Conservation (phyloP, 2,888 invertebrate species). For the Drosophila silvestris region DNA sequence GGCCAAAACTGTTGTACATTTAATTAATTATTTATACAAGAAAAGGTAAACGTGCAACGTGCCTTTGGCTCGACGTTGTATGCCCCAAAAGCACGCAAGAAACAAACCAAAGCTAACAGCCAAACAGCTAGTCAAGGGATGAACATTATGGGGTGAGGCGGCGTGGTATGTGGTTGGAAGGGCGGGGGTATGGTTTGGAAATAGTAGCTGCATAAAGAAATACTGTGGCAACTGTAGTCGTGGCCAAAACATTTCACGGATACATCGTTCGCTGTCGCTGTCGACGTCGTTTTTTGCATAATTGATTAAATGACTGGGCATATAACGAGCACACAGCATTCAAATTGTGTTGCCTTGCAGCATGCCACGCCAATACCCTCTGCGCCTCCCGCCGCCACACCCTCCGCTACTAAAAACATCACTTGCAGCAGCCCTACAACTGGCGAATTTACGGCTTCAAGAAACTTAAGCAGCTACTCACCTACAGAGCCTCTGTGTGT, state of each 20-base stretch:
- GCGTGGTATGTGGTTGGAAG: background rate
- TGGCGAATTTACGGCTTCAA: constrained; percentile 66
- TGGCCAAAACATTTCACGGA: constrained; percentile 76
- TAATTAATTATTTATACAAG: constrained; percentile 80
- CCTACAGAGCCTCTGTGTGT: constrained; percentile 9
- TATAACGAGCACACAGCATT: constrained; percentile 66
- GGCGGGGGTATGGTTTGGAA: background rate
- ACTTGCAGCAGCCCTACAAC: constrained; percentile 43
- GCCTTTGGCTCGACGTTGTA: constrained; percentile 23
- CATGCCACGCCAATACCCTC: constrained; percentile 3
- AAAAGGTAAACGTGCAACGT: constrained; percentile 77
- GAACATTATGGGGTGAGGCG: background rate
- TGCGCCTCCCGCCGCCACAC: too few species aligned
- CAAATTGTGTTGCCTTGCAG: constrained; percentile 52
- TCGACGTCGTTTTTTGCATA: constrained; percentile 81
- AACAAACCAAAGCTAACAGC: constrained; percentile 44
- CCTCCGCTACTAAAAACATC: background rate
- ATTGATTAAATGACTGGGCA: constrained; percentile 84
- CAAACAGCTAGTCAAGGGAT: constrained; percentile 22
- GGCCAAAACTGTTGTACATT: constrained; percentile 74
- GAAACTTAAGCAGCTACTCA: constrained; percentile 21
- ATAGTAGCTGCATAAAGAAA: constrained; percentile 11
- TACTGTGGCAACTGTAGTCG: constrained; percentile 46
- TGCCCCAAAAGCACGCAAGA: constrained; percentile 47
- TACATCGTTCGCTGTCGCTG: constrained; percentile 60